Conservation (phyloP, 1,140 invertebrate genomes). For the Orius insidiosus region DNA sequence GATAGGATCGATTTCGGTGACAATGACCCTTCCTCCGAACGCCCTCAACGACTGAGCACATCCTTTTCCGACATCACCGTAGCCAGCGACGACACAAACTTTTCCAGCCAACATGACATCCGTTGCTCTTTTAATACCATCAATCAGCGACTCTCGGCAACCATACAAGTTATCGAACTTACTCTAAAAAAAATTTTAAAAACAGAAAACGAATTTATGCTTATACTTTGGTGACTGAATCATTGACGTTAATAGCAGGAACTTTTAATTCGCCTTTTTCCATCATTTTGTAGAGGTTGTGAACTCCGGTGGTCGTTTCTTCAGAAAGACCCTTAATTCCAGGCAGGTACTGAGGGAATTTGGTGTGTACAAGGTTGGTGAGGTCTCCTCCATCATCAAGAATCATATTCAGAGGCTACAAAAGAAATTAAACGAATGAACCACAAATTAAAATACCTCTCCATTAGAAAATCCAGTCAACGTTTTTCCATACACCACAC, state of each 20-base stretch:
- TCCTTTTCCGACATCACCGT: conserved; percentile 99
- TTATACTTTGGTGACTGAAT: conserved; percentile 89
- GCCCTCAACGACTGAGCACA: conserved; percentile 88
- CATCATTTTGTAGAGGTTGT: conserved; percentile 94
- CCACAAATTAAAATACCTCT: conserved; percentile 28
- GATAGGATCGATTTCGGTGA: conserved; percentile 98
- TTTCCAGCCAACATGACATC: conserved; percentile 99
- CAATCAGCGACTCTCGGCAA: conserved; percentile 91
- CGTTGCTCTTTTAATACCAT: conserved; percentile 97
- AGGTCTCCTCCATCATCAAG: conserved; percentile 98
- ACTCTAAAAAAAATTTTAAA: conserved; percentile 42
- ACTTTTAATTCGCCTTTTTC: conserved; percentile 74
- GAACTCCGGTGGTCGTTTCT: conserved; percentile 98
- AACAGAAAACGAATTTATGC: neutral
- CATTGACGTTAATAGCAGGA: conserved; percentile 94
- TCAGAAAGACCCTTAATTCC: conserved; percentile 86
- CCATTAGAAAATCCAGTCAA: conserved; percentile 51
- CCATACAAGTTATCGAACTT: conserved; percentile 99
- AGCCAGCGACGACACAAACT: conserved; percentile 92
- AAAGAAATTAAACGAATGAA: conserved; percentile 17
- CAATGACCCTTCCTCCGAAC: conserved; percentile 87
- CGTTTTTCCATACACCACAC: conserved; percentile 97
- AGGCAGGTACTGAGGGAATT: conserved; percentile 72
- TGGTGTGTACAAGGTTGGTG: conserved; percentile 86
- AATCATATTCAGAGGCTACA: conserved; percentile 89